Evolutionary conservation across 2,888 invertebrate species (phyloP).

Genomic region (Pyrochroa serraticornis): DNA sequence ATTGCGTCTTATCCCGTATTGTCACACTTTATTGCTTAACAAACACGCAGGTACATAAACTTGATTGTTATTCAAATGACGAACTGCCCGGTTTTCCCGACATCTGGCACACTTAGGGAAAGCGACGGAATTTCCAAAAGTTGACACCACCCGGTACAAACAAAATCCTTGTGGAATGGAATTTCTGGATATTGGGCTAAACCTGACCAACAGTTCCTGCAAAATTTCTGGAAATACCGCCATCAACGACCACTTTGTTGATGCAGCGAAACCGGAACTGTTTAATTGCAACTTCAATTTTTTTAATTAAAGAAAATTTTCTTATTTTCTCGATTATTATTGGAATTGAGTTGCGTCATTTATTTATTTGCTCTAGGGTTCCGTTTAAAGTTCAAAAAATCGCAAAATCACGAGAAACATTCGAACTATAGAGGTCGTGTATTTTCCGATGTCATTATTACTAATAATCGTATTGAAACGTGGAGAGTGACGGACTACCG

Average conservation of each 20-base stretch:
- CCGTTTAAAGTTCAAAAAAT: conserved; percentile 12
- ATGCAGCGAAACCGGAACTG: too few relatives aligned
- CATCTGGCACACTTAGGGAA: conserved; percentile 14
- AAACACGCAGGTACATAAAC: conserved; percentile 15
- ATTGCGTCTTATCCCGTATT: background rate
- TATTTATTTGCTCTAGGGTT: background rate
- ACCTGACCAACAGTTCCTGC: too few relatives aligned
- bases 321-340: too few relatives aligned
- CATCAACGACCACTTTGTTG: too few relatives aligned
- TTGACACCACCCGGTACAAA: too few relatives aligned
- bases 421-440: background rate
- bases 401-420: background rate
- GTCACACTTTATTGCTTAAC: conserved; percentile 1
- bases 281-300: too few relatives aligned
- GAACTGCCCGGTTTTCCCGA: too few relatives aligned
- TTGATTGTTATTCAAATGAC: conserved; percentile 6
- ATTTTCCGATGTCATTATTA: background rate
- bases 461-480: background rate
- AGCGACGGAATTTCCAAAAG: conserved; percentile 9
- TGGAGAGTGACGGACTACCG: too few relatives aligned
- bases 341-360: background rate
- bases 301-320: too few relatives aligned
- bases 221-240: too few relatives aligned
- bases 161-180: too few relatives aligned
- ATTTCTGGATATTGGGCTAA: too few relatives aligned